Base-by-base conservation (phyloP, 1,140 invertebrate genomes). In the Hermetia illucens region DNA sequence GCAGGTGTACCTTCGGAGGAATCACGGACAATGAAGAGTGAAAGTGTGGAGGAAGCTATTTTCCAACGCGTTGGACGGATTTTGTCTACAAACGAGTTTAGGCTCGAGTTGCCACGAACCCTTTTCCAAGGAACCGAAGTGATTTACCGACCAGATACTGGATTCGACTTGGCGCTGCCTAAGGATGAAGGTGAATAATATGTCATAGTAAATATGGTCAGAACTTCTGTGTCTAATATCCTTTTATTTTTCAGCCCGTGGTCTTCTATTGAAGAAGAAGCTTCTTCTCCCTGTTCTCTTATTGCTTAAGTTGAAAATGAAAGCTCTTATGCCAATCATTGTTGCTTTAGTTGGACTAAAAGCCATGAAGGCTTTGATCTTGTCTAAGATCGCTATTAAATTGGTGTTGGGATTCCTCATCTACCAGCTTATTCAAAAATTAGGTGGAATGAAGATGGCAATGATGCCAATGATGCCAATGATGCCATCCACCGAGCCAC, bases 311-410 rank as follows among this genome's bases (percentile, higher is more conserved):
- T 53, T 88, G 47, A 88, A 86, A 61, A 64, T 85, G 58, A 86
- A 88, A 62, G 75, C 80, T 19, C 55, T 88, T 17, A 82, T 81
- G 72, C 83, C 83, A 10, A 82, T 88, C 43, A 71, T 86, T 43
- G 68, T 86, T 10, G 71, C 75, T 18, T 62, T 86, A 41, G 74
- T 85, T 54, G 77, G 80, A 40, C 58, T 86, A 34, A 88, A 88
- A 60, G 79, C 83, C 9, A 62, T 82, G 41, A 88, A 88, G 61
- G 83, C 83, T 46, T 62, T 86, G 13, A 71, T 88, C 22, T 69
- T 86, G 43, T 85, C 81, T 44, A 88, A 88, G 59, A 64, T 86
- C 29, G 80, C 82, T 36, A 74, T 88, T 46, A 62, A 79, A 3
- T 58, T 85, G 34, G 82, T 88, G 22, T 65, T 84, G 30, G 82